These are phyloP conservation scores for Anisognathus igniventris DNA, from an alignment of 2,797 vertebrate species.

Conservation along the genomic window DNA sequence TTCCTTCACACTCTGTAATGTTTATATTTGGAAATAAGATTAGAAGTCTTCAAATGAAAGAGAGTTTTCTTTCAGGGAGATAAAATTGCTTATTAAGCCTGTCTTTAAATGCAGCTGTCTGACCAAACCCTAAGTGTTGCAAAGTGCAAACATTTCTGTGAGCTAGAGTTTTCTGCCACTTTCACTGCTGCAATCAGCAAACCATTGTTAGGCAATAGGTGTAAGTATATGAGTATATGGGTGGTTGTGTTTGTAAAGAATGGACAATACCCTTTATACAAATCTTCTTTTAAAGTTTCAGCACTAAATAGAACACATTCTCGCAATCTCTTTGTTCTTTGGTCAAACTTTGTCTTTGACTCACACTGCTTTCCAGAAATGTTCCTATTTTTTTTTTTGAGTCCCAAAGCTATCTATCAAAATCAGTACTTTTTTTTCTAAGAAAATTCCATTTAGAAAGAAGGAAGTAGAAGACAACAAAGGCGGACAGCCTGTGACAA, in stretches of 20 bases:
- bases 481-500: conserved; percentile 61
- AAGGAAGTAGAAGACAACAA: conserved; percentile 73
- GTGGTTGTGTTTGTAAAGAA: neutral
- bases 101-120: neutral
- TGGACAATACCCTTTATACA: neutral
- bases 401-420: conserved; percentile 35
- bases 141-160: conserved; percentile 23
- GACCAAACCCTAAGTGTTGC: neutral
- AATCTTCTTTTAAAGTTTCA: neutral
- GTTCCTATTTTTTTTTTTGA: conserved; percentile 34
- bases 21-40: conserved; percentile 39
- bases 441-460: conserved; percentile 75
- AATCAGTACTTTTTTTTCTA: conserved; percentile 59
- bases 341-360: neutral
- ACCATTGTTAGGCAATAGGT: conserved; percentile 10
- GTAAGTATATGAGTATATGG: neutral
- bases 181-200: conserved; percentile 41
- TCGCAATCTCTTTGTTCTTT: neutral
- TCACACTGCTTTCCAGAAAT: conserved; percentile 53
- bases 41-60: conserved; percentile 7
- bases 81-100: conserved; percentile 17
- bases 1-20: neutral
- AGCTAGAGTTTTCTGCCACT: conserved; percentile 35
- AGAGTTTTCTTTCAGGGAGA: conserved; percentile 9
- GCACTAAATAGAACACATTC: neutral